A percentile compares a stretch with the other conserved stretches of the same genome.
Conservation (phyloP, 2,113 vertebrate species). For the Candoia aspera region DNA sequence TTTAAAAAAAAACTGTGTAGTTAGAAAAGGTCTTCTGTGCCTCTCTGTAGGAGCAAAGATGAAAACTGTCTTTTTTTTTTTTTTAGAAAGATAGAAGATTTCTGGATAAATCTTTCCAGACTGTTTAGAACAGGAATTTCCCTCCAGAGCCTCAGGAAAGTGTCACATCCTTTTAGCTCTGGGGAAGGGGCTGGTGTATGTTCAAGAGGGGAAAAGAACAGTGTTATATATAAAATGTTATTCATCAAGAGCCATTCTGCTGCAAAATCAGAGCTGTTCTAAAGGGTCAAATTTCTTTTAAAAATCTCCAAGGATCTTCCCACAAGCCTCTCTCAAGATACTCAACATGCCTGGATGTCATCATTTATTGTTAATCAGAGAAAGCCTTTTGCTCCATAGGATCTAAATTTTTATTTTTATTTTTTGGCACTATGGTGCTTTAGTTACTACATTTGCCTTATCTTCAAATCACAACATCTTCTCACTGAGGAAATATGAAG, state of each 20-base stretch:
- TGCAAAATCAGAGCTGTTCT: background rate
- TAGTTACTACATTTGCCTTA: background rate
- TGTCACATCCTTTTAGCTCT: background rate
- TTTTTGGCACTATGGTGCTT: background rate
- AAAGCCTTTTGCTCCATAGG: background rate
- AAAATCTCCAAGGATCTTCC: background rate
- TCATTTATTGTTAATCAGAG: background rate
- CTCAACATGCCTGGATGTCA: background rate
- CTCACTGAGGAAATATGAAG: background rate
- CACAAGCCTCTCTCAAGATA: background rate
- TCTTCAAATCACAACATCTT: background rate
- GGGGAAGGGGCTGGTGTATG: background rate
- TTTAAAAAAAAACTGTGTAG: background rate
- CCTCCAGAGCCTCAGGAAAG: background rate
- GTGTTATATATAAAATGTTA: background rate
- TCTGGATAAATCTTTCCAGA: background rate
- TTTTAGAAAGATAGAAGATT: background rate
- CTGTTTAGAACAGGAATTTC: background rate
- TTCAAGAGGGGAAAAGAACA: background rate
- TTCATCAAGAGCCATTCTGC: background rate
- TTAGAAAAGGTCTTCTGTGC: background rate
- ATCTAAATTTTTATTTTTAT: background rate
- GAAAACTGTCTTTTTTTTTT: background rate
- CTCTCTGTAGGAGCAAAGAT: background rate
- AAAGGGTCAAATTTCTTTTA: background rate